Percentiles rank a stretch among this genome's conserved stretches.
Conservation (phyloP, 2,888 invertebrate genomes). For the Hedychridium roseum region DNA sequence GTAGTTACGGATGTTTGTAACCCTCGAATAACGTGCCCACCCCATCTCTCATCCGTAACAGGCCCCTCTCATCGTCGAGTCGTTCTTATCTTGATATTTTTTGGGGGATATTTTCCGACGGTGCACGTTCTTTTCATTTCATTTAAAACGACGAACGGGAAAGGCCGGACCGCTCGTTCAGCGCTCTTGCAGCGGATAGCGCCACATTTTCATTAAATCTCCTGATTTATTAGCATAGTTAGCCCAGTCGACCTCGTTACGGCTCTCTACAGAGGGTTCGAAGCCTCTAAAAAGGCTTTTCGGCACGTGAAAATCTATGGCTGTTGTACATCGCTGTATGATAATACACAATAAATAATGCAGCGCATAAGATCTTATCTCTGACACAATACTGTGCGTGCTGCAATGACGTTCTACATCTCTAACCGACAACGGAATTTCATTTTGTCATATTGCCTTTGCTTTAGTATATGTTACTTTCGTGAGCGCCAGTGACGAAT, state of each 20-base stretch:
- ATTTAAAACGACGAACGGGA: slow-evolving; percentile 43
- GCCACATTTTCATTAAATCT: slow-evolving; percentile 54
- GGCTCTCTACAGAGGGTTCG: slow-evolving; percentile 26
- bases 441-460: no score
- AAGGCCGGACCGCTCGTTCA: slow-evolving; percentile 37
- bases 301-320: slow-evolving; percentile 21
- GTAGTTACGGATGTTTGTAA: no score
- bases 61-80: slow-evolving; percentile 33
- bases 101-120: slow-evolving; percentile 43
- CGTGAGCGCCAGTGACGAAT: no score
- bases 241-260: slow-evolving; percentile 47
- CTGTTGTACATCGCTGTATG: no score
- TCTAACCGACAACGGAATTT: no score
- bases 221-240: slow-evolving; percentile 54
- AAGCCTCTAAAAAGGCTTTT: slow-evolving; percentile 26
- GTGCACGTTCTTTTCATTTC: slow-evolving; percentile 44
- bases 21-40: slow-evolving; percentile 17
- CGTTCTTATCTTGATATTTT: slow-evolving; percentile 53
- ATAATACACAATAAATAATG: no score
- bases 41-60: slow-evolving; percentile 23
- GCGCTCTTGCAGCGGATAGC: slow-evolving; percentile 42
- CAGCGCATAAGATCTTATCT: no score
- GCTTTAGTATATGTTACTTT: no score
- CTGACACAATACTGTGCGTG: no score
- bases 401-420: no score